Conservation (phyloP, 1,140 invertebrate genomes). For the Bombus superbus region DNA sequence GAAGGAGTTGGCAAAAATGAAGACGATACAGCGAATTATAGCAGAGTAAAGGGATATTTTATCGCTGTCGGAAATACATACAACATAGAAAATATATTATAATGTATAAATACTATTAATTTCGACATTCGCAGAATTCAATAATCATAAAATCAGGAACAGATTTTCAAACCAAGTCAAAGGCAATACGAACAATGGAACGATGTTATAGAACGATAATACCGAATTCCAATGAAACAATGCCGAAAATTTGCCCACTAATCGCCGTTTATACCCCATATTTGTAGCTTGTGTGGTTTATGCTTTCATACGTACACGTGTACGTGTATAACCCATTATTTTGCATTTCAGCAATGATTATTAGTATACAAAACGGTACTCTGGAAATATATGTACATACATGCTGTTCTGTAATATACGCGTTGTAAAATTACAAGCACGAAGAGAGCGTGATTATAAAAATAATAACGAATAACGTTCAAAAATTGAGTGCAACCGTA, state of each 20-base stretch:
- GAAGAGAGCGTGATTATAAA: background rate
- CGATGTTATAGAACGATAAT: background rate
- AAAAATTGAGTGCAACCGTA: background rate
- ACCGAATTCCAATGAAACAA: constrained; percentile 27
- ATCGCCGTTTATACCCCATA: constrained; percentile 62
- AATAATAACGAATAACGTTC: background rate
- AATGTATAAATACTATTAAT: background rate
- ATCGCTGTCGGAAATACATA: background rate
- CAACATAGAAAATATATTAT: background rate
- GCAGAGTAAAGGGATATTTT: background rate
- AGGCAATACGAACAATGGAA: background rate
- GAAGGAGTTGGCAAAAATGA: background rate
- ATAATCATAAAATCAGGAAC: background rate
- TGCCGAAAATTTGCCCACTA: constrained; percentile 52
- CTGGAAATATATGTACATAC: background rate
- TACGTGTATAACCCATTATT: background rate
- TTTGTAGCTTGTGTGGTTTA: constrained; percentile 10
- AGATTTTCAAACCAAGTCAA: constrained; percentile 3
- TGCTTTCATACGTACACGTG: background rate
- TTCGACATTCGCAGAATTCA: background rate
- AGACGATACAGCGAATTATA: background rate
- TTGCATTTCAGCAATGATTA: background rate
- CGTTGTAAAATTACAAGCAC: background rate
- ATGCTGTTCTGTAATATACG: background rate
- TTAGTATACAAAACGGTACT: background rate